Evolutionary conservation across 2,888 invertebrate species (phyloP), one percentile per base, ranked within the genome.

Genomic region (Mylabris sibirica): DNA sequence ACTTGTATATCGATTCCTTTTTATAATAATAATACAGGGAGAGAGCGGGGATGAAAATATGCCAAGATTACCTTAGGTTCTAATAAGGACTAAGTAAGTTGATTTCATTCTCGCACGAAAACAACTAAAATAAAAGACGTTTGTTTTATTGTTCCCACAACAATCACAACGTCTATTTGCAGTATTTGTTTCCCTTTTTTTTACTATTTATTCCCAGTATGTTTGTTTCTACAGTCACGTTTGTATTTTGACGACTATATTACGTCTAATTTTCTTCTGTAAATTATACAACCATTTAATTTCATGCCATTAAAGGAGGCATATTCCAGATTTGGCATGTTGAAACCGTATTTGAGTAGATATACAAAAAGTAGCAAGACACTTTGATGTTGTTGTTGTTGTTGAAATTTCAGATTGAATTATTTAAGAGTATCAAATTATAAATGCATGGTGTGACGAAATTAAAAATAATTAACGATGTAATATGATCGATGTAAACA

Each of bases 1-100:
- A 57, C 57, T 57, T 57, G 22, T 57, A 57, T 57, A 57, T 57
- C 57, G 57, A 57, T 57, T 57, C 57, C 12, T 57, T 57, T 57
- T 57, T 57, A 57, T 11, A n/a, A 57, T 57, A 24, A 24, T 57
- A 57, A 30, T 30, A 30, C 30, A 30, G 14, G 8, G 53, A 20
- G 22, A 14, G 24, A 20, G 57, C n/a, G n/a, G n/a, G n/a, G n/a
- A n/a, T n/a, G 24, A 24, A 57, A 57, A 57, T 57, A 57, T 57
- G 57, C 24, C 14, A 22, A 57, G 57, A 57, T 57, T 57, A 57
- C 57, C 57, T 57, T 24, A 24, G 22, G 57, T 57, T 24, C 24
- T 57, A 57, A 57, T 57, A 57, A 57, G 57, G 24, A 57, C 12
- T 24, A 57, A 57, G 57, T 9, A 24, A 24, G 57, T 57, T 57